Conservation (phyloP, 2,888 invertebrate species). For the Nebria brevicollis region DNA sequence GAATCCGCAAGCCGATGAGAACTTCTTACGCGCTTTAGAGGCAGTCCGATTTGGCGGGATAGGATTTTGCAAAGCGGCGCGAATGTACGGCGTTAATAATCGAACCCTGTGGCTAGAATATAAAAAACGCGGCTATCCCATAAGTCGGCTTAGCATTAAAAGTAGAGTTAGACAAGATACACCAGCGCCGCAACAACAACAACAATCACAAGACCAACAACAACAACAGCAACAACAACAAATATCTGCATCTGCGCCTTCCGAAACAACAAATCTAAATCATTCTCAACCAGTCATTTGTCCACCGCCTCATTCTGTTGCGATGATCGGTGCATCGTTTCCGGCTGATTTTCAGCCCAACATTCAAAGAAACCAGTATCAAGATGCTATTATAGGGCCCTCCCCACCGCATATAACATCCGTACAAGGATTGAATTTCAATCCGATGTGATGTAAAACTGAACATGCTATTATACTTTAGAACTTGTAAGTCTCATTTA, state of each 20-base stretch:
- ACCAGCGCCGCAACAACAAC: constrained; percentile 5
- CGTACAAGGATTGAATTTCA: constrained; percentile 80
- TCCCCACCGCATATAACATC: constrained; percentile 72
- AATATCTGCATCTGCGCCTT: not conserved
- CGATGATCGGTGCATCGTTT: constrained; percentile 71
- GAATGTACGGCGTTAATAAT: constrained; percentile 86
- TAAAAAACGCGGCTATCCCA: constrained; percentile 85
- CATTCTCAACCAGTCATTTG: constrained; percentile 65
- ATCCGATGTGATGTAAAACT: constrained; percentile 72
- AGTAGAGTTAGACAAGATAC: constrained; percentile 75
- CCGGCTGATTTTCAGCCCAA: constrained; percentile 74
- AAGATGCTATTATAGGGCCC: constrained; percentile 55
- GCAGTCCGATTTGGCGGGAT: constrained; percentile 85
- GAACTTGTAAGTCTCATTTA: not conserved
- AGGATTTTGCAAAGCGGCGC: constrained; percentile 86
- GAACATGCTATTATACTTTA: not conserved
- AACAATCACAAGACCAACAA: not conserved
- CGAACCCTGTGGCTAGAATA: constrained; percentile 87
- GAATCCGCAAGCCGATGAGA: constrained; percentile 85
- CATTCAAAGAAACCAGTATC: constrained; percentile 64
- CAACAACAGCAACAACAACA: constrained; percentile 2
- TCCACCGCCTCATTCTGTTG: constrained; percentile 73
- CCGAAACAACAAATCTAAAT: constrained; percentile 17
- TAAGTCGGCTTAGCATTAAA: constrained; percentile 81
- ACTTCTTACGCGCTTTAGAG: constrained; percentile 82